These are phyloP conservation scores for Hestina assimilis DNA, from an alignment of 1,140 invertebrate species.

Conservation along the genomic window DNA sequence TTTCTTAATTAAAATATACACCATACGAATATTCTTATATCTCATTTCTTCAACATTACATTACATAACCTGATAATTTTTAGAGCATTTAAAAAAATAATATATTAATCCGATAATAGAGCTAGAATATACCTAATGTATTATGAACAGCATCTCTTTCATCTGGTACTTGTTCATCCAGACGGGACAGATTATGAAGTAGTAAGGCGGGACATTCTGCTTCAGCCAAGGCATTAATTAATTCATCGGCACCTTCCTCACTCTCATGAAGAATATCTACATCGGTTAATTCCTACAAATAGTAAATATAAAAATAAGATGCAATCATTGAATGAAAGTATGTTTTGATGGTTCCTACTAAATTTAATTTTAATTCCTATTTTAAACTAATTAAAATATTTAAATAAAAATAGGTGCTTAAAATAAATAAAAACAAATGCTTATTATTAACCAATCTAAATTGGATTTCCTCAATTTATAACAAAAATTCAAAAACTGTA, in stretches of 20 bases:
- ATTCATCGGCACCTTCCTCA: slow-evolving; percentile 87
- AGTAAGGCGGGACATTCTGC: slow-evolving; percentile 95
- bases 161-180: slow-evolving; percentile 96
- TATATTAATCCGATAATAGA: not conserved
- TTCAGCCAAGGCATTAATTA: slow-evolving; percentile 89
- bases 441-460: too few relatives aligned
- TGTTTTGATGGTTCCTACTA: not conserved
- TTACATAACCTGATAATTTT: too few relatives aligned
- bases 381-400: too few relatives aligned
- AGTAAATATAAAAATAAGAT: not conserved
- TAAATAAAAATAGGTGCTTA: too few relatives aligned
- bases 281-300: slow-evolving; percentile 93
- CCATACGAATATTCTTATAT: too few relatives aligned
- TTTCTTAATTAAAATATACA: too few relatives aligned
- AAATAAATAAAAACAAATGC: too few relatives aligned
- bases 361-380: not conserved
- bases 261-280: slow-evolving; percentile 96
- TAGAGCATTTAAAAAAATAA: not conserved
- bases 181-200: slow-evolving; percentile 94
- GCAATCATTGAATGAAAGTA: not conserved
- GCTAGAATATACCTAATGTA: slow-evolving; percentile 84
- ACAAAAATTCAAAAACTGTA: too few relatives aligned
- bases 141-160: slow-evolving; percentile 98
- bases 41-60: too few relatives aligned
- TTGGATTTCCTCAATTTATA: too few relatives aligned